Percentiles rank a stretch among this genome's conserved stretches.
phyloP scores from a whole-genome alignment of 2,888 invertebrate genomes.

The Monochamus alternatus region DNA sequence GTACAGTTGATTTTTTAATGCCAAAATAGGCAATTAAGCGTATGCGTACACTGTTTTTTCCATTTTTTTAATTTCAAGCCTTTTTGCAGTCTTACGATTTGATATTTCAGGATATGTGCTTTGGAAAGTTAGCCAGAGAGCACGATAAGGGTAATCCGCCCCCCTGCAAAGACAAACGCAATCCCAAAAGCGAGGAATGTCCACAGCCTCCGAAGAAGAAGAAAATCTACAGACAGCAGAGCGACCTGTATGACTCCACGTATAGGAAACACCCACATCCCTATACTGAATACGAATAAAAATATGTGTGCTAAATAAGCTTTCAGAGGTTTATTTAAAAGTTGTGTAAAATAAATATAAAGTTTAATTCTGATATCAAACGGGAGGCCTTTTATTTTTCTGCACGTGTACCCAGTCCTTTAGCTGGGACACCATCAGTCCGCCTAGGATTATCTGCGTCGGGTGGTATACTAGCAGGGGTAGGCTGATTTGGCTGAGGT shows the following conservation, averaged over 20 bases:
- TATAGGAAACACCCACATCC: constrained; percentile 37
- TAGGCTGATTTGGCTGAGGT: constrained; percentile 71
- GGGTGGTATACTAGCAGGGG: constrained; percentile 73
- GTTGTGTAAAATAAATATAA: neutral
- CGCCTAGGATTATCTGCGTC: constrained; percentile 73
- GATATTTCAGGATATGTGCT: neutral
- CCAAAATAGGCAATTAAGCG: no score
- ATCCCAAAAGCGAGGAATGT: constrained; percentile 29
- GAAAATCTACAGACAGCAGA: constrained; percentile 30
- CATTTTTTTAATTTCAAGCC: no score
- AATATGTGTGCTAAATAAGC: neutral
- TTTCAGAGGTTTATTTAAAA: neutral
- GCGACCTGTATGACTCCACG: constrained; percentile 41
- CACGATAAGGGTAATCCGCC: constrained; percentile 47
- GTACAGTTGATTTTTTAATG: no score
- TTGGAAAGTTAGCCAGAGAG: constrained; percentile 12
- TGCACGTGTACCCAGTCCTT: constrained; percentile 69
- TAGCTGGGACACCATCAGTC: constrained; percentile 69
- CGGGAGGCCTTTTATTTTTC: constrained; percentile 51
- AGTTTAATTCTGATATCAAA: constrained; percentile 38
- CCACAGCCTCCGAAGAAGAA: constrained; percentile 32
- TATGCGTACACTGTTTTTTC: no score
- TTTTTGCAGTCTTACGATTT: neutral
- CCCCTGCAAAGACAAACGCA: constrained; percentile 36
- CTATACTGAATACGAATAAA: constrained; percentile 32